A percentile compares a stretch with the other conserved stretches of the same genome.
phyloP scores from a whole-genome alignment of 2,113 vertebrate genomes.

The Pampusana beccarii region DNA sequence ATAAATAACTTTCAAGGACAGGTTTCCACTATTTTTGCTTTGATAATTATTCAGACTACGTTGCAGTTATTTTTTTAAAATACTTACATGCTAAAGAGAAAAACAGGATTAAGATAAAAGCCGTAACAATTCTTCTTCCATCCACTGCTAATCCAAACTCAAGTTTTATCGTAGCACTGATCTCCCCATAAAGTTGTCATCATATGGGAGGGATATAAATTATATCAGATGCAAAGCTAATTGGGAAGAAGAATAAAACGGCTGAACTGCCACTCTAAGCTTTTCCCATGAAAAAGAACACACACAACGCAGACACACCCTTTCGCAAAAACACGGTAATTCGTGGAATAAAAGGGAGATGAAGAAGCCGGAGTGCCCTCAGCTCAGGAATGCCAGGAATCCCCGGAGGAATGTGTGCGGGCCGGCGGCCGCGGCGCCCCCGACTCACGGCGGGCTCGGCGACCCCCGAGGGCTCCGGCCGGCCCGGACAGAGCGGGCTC shows the following conservation, averaged over 20 bases:
- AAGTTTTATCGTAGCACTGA: neutral
- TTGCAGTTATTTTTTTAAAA: neutral
- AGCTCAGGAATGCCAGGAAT: slow-evolving; percentile 54
- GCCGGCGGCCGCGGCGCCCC: neutral
- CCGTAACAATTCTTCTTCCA: neutral
- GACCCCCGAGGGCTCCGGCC: neutral
- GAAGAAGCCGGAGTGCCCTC: neutral
- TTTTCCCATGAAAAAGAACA: slow-evolving; percentile 9
- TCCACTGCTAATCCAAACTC: neutral
- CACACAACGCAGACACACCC: neutral
- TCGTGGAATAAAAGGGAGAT: neutral
- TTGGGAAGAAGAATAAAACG: neutral
- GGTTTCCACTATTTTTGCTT: neutral
- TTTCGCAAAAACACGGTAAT: neutral
- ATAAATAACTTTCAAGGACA: neutral
- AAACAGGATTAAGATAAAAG: neutral
- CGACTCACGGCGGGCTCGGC: neutral
- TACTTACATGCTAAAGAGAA: neutral
- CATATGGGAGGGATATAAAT: neutral
- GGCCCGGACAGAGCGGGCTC: neutral
- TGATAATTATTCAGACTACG: neutral
- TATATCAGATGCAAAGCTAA: neutral
- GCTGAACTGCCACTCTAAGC: neutral
- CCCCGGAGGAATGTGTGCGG: slow-evolving; percentile 11
- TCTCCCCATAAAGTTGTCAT: slow-evolving; percentile 20